Conservation (phyloP, 1,140 invertebrate species). For the Leptopilina boulardi region DNA sequence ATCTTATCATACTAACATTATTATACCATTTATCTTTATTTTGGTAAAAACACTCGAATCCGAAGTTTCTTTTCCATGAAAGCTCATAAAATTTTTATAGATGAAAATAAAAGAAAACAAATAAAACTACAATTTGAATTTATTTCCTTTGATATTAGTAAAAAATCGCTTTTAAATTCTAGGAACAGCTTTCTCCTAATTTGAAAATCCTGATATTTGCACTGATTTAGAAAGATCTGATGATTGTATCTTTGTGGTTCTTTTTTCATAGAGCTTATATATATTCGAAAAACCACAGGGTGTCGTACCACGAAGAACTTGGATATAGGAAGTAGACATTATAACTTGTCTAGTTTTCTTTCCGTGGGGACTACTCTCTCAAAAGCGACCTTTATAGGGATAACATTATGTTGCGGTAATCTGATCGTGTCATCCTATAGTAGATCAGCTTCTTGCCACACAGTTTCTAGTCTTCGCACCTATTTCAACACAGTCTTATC, state of each 20-base stretch:
- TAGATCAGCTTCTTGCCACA: slow-evolving; percentile 17
- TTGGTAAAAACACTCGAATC: too few species aligned
- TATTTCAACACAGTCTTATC: slow-evolving; percentile 29
- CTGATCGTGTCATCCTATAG: slow-evolving; percentile 27
- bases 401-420: background rate
- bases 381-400: background rate
- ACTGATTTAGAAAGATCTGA: background rate
- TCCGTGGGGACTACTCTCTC: background rate
- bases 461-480: slow-evolving; percentile 20
- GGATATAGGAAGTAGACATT: background rate
- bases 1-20: too few species aligned
- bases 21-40: too few species aligned
- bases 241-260: background rate
- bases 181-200: background rate
- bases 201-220: slow-evolving; percentile 4
- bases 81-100: too few species aligned
- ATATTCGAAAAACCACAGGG: slow-evolving; percentile 3
- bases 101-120: too few species aligned
- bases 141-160: background rate
- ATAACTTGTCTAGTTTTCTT: background rate
- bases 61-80: too few species aligned
- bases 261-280: background rate
- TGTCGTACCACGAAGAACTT: background rate
- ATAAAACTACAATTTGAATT: background rate
- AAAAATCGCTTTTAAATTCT: background rate